Percentiles rank a stretch among this genome's conserved stretches.
Conservation (phyloP, 2,113 vertebrate species). For the Silurus asotus region DNA sequence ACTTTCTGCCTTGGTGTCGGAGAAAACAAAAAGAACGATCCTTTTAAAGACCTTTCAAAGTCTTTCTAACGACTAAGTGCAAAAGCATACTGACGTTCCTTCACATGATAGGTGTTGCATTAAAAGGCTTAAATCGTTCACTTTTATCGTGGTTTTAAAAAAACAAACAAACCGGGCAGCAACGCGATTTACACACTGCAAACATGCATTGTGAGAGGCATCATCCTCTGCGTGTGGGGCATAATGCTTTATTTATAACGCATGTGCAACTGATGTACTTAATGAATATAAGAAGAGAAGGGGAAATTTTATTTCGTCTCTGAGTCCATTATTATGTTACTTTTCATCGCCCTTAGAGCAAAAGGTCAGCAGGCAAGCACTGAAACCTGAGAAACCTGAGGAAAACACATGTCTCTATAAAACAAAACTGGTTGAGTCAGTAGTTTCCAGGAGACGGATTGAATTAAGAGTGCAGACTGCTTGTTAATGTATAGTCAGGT, state of each 20-base stretch:
- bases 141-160: neutral
- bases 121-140: neutral
- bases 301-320: neutral
- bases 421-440: slow-evolving; percentile 25
- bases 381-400: slow-evolving; percentile 13
- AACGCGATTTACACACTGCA: neutral
- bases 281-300: neutral
- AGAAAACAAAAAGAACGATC: slow-evolving; percentile 1
- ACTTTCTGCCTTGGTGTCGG: slow-evolving; percentile 7
- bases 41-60: slow-evolving; percentile 10
- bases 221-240: neutral
- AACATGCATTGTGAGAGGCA: neutral
- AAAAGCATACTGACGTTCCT: neutral
- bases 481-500: slow-evolving; percentile 23
- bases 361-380: slow-evolving; percentile 28
- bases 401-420: slow-evolving; percentile 34
- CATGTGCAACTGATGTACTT: neutral
- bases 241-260: neutral
- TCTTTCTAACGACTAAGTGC: neutral
- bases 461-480: slow-evolving; percentile 32
- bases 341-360: neutral
- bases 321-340: neutral
- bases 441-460: slow-evolving; percentile 24
- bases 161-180: neutral
- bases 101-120: neutral